Conservation (phyloP, 2,888 invertebrate genomes). For the Hyposoter didymator region DNA sequence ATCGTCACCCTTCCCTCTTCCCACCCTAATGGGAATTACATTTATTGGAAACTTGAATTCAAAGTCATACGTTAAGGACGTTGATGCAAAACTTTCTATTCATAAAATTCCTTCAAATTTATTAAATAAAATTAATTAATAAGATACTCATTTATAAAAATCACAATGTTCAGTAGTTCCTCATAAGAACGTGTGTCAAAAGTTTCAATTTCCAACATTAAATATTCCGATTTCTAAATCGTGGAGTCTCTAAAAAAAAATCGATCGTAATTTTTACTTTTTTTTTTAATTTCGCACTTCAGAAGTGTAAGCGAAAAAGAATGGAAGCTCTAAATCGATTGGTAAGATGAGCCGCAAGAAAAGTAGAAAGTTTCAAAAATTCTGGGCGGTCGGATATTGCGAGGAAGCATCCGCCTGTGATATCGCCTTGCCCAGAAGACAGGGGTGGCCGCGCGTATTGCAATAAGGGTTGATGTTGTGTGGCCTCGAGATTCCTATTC, state of each 20-base stretch:
- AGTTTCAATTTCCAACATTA: no score
- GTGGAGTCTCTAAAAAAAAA: no score
- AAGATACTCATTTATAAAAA: no score
- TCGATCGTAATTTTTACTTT: no score
- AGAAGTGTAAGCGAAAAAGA: not conserved
- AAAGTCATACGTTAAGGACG: not conserved
- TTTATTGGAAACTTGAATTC: not conserved
- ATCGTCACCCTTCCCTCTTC: not conserved
- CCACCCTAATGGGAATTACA: not conserved
- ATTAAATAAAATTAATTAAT: no score
- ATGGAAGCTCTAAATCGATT: not conserved
- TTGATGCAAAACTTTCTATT: no score
- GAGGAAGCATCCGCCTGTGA: slow-evolving; percentile 18
- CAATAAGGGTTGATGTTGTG: not conserved
- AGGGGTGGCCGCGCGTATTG: slow-evolving; percentile 1
- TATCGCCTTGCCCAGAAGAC: slow-evolving; percentile 23
- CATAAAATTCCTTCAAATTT: no score
- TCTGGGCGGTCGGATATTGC: slow-evolving; percentile 49
- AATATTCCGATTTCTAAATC: no score
- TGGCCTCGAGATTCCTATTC: slow-evolving; percentile 47
- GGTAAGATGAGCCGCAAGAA: slow-evolving; percentile 12
- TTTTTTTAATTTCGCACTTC: not conserved
- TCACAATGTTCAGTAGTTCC: no score
- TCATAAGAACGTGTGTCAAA: no score
- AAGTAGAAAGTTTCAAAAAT: slow-evolving; percentile 23